Evolutionary conservation across 2,797 vertebrate genomes (phyloP), one percentile per base, ranked within the genome.

Genomic region (Anisognathus igniventris): DNA sequence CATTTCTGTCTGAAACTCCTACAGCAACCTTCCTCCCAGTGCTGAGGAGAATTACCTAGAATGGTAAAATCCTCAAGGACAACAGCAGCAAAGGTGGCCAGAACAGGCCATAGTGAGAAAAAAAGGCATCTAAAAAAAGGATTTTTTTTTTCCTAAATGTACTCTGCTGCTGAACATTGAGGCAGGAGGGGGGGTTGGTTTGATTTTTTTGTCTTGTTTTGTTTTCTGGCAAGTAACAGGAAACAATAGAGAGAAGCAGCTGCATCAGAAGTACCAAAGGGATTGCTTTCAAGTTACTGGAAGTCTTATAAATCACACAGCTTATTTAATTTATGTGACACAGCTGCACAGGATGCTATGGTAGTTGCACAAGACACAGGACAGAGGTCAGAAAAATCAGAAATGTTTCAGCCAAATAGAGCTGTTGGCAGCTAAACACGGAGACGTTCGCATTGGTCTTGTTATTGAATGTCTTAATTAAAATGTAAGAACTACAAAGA

Each of bases 241-340:
- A 88, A 93, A 95, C 91, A 96, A 96, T 62, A 95, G 95, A 87
- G 91, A 92, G 74, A 96, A 95, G 94, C 96, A 97, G 92, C 95
- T 97, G 96, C 95, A 94, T 95, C 77, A 89, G 86, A 96, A 92
- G 91, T 96, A 94, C 93, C 94, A 93, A 86, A 96, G 93, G 91
- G 88, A 94, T 96, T 97, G 93, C 92, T 96, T 96, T 96, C 92
- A 94, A 91, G 94, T 95, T 96, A 96, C 89, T 90, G 90, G 61
- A 93, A 94, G 92, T 92, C 90, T 84, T 96, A 93, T 94, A 96
- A 96, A 97, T 96, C 97, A 96, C 93, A 88, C 58, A 78, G 94
- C 80, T 93, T 95, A 95, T 95, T 96, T 96, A 96, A 96, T 96
- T 96, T 96, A 96, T 93, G 94, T 95, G 88, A 93, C 88, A 91